Conservation (phyloP, 2,888 invertebrate species). For the Diadegma fenestrale region DNA sequence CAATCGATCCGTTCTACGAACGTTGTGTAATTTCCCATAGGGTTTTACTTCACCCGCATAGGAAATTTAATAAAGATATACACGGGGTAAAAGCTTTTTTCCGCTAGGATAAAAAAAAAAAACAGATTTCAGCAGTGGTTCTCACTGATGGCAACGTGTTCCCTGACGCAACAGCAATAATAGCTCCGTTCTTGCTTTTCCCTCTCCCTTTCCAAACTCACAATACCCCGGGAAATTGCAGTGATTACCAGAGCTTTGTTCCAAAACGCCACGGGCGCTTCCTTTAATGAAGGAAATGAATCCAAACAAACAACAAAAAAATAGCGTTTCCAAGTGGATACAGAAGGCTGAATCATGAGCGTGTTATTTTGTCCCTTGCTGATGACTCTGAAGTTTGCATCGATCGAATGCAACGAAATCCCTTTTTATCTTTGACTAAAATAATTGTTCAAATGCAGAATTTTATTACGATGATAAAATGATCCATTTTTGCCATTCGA, state of each 20-base stretch:
- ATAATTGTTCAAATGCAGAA: no score
- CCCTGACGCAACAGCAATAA: constrained; percentile 55
- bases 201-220: constrained; percentile 14
- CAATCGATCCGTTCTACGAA: background rate
- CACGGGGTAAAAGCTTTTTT: background rate
- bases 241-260: constrained; percentile 63
- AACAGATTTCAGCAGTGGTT: constrained; percentile 38
- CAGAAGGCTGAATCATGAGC: background rate
- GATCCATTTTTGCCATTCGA: no score
- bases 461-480: no score
- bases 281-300: constrained; percentile 48
- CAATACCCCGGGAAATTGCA: constrained; percentile 64
- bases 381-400: no score
- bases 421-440: no score
- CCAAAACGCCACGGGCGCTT: constrained; percentile 37
- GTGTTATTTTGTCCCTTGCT: background rate
- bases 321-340: background rate
- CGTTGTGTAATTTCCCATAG: constrained; percentile 50
- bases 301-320: constrained; percentile 16
- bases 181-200: constrained; percentile 20
- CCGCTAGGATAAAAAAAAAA: constrained; percentile 31
- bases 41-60: constrained; percentile 5
- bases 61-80: constrained; percentile 15
- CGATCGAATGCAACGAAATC: no score
- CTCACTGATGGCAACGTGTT: constrained; percentile 24